Percentiles rank a stretch among this genome's conserved stretches.
phyloP scores from a whole-genome alignment of 2,113 vertebrate species.

The Arvicanthis niloticus region DNA sequence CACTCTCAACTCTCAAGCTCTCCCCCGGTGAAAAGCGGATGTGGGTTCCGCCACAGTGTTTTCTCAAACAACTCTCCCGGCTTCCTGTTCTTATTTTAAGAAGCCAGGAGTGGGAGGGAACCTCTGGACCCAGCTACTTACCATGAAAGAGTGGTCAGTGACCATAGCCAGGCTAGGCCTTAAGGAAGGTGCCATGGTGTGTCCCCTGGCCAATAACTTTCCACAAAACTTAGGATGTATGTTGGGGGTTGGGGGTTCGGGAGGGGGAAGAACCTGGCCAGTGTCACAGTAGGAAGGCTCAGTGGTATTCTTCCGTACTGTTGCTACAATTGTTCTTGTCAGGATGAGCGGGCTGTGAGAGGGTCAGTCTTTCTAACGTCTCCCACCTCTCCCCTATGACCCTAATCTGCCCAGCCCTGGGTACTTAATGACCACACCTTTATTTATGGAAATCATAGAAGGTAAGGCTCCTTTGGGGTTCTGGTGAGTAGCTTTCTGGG shows the following conservation, averaged over 20 bases:
- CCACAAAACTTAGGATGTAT: not conserved
- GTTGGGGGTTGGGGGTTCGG: too few species aligned
- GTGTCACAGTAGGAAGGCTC: not conserved
- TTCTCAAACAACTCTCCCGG: not conserved
- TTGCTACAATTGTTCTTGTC: too few species aligned
- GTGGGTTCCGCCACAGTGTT: slow-evolving; percentile 1
- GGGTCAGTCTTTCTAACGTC: not conserved
- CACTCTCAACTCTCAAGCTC: rapidly evolving
- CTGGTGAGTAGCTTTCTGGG: not conserved
- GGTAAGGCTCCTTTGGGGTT: not conserved
- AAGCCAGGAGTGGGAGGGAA: not conserved
- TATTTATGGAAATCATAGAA: not conserved
- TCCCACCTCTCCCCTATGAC: rapidly evolving
- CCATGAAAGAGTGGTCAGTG: not conserved
- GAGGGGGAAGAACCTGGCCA: not conserved
- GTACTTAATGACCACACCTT: not conserved
- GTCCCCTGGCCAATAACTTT: slow-evolving; percentile 80
- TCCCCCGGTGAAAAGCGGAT: not conserved
- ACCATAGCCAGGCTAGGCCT: slow-evolving; percentile 12
- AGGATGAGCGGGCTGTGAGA: not conserved
- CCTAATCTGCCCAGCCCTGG: not conserved
- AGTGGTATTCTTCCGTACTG: too few species aligned
- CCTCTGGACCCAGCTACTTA: not conserved
- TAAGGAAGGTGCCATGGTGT: slow-evolving; percentile 81
- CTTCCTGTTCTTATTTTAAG: slow-evolving; percentile 59